Evolutionary conservation across 2,113 vertebrate genomes (phyloP).

Genomic region (Cyrtonyx montezumae): DNA sequence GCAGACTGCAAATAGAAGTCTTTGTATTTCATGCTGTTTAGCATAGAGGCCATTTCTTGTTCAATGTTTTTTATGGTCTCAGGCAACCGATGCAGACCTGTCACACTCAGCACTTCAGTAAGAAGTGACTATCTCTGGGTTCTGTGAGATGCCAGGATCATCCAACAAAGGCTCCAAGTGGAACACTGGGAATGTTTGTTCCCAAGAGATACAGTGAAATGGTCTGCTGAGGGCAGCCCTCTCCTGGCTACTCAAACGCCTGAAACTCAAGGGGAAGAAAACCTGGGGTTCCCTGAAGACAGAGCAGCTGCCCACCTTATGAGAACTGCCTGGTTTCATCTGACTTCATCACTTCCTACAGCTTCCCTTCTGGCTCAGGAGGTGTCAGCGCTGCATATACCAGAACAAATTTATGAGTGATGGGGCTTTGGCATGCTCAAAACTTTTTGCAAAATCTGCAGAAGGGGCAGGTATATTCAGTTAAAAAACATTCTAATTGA

Average conservation of each 20-base stretch:
- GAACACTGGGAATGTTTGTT: accelerated
- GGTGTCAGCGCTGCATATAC: background rate
- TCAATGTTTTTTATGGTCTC: accelerated
- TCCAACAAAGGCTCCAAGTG: background rate
- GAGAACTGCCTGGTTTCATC: background rate
- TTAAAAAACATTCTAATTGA: background rate
- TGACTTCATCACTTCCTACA: conserved; percentile 26
- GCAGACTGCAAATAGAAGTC: background rate
- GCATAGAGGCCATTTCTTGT: background rate
- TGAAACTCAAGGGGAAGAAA: background rate
- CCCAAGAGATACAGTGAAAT: accelerated
- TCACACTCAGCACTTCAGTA: accelerated
- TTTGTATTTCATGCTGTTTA: background rate
- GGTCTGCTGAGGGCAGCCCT: background rate
- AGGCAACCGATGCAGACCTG: background rate
- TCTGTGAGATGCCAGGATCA: background rate
- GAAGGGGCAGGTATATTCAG: background rate
- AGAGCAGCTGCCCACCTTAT: conserved; percentile 1
- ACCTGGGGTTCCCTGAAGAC: background rate
- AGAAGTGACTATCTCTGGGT: background rate
- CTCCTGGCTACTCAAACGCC: background rate
- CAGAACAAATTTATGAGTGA: background rate
- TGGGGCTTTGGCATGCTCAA: background rate
- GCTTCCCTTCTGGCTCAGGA: background rate
- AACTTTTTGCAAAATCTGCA: background rate